Base-by-base conservation (phyloP, 2,888 invertebrate genomes). In the Glomeris marginata region DNA sequence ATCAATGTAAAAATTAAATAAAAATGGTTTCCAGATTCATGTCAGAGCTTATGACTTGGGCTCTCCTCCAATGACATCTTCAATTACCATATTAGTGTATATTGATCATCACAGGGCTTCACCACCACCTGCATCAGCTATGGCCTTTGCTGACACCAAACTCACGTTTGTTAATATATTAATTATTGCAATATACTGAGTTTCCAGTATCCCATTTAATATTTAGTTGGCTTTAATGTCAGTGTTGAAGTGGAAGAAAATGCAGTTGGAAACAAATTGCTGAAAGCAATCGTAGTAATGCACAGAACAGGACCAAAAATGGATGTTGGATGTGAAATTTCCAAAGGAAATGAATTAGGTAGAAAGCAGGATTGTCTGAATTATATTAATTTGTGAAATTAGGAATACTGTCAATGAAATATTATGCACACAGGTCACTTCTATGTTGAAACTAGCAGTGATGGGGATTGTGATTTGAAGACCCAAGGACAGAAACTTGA, bases 21-120 rank as follows among this genome's bases (percentile, higher is more conserved):
- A n/a, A n/a, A n/a, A n/a, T n/a, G n/a, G n/a, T n/a, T n/a, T n/a
- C n/a, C 43, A 83, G 82, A 76, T 88, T 54, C 85, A 87, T 59
- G 80, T 91, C 0, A 75, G 82, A 60, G 88, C 86, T 0, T 84
- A 81, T 61, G 90, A 91, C 62, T 75, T 85, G 63, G 90, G 85
- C 1, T 85, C 84, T 41, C 90, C 85, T 0, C 81, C 83, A 59
- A 71, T 88, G 59, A 83, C 83, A 1, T 84, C 86, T 0, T 80
- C 84, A 0, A 79, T 81, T 8, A 82, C 83, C 2, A 75, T 91
- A 1, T 83, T 81, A 0, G 77, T 92, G 2, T 85, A 80, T 61
- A 83, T 91, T 13, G 79, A 54, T 1, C 60, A 62, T 28, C 28
- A 28, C 21, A 78, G 83, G 0, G 79, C 84, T 1, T 77, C 78